A percentile compares a stretch with the other conserved stretches of the same genome.
phyloP scores from a whole-genome alignment of 2,113 vertebrate species.

The Fregetta grallaria region DNA sequence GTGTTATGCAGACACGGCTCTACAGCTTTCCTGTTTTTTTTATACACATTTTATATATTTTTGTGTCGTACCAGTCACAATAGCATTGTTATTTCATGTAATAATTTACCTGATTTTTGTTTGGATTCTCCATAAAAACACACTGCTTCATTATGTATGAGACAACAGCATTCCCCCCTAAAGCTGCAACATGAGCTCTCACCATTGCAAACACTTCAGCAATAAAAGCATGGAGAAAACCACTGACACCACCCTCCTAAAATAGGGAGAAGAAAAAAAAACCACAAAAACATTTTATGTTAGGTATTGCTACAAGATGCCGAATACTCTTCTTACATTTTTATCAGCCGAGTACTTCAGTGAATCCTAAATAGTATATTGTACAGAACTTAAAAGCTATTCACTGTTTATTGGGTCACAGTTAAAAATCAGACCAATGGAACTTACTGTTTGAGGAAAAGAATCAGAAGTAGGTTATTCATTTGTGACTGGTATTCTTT shows the following conservation, averaged over 20 bases:
- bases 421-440: neutral
- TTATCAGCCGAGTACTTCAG: neutral
- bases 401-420: neutral
- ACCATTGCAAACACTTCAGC: constrained; percentile 99
- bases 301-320: neutral
- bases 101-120: constrained; percentile 94
- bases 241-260: constrained; percentile 96
- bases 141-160: constrained; percentile 99
- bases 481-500: neutral
- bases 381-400: neutral
- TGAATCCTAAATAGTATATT: neutral
- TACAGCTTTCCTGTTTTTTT: neutral
- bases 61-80: neutral
- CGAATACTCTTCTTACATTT: neutral
- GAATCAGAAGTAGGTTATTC: neutral
- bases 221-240: constrained; percentile 95
- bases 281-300: neutral
- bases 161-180: constrained; percentile 95
- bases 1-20: neutral
- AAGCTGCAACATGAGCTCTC: constrained; percentile 91
- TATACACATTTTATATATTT: neutral
- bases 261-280: neutral
- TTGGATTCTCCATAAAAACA: constrained; percentile 98
- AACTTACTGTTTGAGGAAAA: neutral
- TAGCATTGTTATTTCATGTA: neutral